phyloP scores from a whole-genome alignment of 1,140 invertebrate species.

The Drosophila arizonae region DNA sequence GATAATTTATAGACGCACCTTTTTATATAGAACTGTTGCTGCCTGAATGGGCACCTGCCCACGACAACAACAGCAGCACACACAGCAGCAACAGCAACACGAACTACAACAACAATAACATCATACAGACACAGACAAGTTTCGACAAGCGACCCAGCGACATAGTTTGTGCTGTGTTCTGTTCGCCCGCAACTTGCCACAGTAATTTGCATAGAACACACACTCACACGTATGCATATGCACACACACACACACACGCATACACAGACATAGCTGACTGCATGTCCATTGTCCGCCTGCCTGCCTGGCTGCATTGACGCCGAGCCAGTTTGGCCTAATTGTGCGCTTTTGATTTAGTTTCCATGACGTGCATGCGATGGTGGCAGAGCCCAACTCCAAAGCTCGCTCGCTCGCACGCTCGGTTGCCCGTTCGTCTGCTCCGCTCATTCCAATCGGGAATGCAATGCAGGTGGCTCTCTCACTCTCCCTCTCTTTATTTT shows the following conservation, averaged over 20 bases:
- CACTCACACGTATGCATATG: constrained; percentile 26
- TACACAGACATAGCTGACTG: constrained; percentile 20
- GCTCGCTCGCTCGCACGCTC: constrained; percentile 1
- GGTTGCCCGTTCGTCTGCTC: constrained; percentile 6
- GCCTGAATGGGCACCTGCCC: constrained; percentile 21
- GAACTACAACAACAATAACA: background rate
- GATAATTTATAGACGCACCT: constrained; percentile 73
- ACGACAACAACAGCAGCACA: constrained; percentile 1
- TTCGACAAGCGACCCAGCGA: constrained; percentile 69
- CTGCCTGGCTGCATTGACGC: constrained; percentile 39
- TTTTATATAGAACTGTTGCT: constrained; percentile 29
- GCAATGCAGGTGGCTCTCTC: background rate
- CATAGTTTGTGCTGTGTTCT: constrained; percentile 53
- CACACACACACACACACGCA: constrained; percentile 21
- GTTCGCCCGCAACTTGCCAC: constrained; percentile 57
- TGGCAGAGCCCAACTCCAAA: constrained; percentile 1
- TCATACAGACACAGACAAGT: constrained; percentile 16
- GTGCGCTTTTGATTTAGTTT: constrained; percentile 77
- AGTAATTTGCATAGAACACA: constrained; percentile 71
- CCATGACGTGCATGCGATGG: constrained; percentile 46
- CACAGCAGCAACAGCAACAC: background rate
- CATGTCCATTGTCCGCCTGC: constrained; percentile 21
- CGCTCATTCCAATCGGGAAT: background rate
- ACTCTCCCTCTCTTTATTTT: background rate
- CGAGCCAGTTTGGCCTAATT: constrained; percentile 69